These are phyloP conservation scores for Myotis davidii DNA, from an alignment of 2,113 vertebrate genomes.

Conservation along the genomic window DNA sequence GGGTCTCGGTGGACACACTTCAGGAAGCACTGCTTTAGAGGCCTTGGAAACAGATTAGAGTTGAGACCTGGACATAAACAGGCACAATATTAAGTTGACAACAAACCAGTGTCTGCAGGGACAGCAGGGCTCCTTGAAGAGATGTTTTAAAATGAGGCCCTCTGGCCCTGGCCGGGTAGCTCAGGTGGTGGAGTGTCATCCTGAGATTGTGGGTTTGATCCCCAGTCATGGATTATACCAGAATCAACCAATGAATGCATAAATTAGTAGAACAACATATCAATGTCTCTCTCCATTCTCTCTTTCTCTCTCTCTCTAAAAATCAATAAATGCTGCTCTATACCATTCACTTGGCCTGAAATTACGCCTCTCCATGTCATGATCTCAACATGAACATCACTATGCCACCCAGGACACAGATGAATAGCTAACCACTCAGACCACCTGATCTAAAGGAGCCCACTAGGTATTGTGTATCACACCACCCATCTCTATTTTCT, in stretches of 20 bases:
- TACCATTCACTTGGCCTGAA: neutral
- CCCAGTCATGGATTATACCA: neutral
- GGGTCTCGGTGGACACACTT: neutral
- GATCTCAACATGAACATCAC: neutral
- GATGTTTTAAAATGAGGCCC: neutral
- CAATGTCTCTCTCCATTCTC: neutral
- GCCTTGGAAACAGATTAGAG: neutral
- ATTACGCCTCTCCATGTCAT: neutral
- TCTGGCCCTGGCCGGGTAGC: neutral
- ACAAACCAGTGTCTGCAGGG: too few species aligned
- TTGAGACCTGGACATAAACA: neutral
- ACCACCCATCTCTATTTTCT: neutral
- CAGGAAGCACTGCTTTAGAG: neutral
- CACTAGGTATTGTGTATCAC: neutral
- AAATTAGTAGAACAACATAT: neutral
- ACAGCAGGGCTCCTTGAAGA: neutral
- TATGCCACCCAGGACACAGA: neutral
- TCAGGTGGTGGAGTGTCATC: neutral
- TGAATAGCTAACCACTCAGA: neutral
- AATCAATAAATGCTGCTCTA: neutral
- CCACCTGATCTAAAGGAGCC: neutral
- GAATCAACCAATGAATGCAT: neutral
- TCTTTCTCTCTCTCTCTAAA: neutral
- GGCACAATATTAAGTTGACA: neutral
- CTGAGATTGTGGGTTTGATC: neutral